phyloP scores from a whole-genome alignment of 2,113 vertebrate genomes.

The Salvelinus sp. region DNA sequence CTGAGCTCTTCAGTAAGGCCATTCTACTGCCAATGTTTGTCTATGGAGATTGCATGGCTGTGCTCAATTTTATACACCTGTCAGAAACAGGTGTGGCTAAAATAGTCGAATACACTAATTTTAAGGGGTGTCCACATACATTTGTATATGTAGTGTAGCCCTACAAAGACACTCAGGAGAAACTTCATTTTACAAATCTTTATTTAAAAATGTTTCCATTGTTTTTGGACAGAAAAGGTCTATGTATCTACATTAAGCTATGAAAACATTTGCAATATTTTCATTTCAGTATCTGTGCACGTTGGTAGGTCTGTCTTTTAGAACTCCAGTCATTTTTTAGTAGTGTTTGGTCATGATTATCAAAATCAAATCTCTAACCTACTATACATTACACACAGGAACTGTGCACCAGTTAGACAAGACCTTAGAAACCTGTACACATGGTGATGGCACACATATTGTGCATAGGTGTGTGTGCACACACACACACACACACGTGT shows the following conservation, averaged over 20 bases:
- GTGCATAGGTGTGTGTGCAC: neutral
- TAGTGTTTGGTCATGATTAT: slow-evolving; percentile 3
- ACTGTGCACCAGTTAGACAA: no score
- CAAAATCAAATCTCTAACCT: neutral
- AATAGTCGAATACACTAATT: no score
- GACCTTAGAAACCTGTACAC: neutral
- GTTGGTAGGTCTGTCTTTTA: no score
- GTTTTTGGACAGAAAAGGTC: slow-evolving; percentile 13
- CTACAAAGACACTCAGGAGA: neutral
- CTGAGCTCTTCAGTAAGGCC: no score
- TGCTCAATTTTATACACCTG: no score
- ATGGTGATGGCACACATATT: neutral
- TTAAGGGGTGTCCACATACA: no score
- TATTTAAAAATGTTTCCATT: slow-evolving; percentile 53
- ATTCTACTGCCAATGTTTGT: no score
- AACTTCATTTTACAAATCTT: slow-evolving; percentile 42
- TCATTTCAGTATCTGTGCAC: neutral
- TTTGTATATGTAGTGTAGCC: no score
- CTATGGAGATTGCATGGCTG: no score
- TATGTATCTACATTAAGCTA: slow-evolving; percentile 30
- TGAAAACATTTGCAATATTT: slow-evolving; percentile 7
- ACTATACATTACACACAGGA: neutral
- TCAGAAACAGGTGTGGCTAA: no score
- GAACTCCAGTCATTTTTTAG: neutral
- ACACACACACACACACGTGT: neutral